These are phyloP conservation scores for Danaus chrysippus DNA, from an alignment of 2,888 invertebrate genomes.

Conservation along the genomic window DNA sequence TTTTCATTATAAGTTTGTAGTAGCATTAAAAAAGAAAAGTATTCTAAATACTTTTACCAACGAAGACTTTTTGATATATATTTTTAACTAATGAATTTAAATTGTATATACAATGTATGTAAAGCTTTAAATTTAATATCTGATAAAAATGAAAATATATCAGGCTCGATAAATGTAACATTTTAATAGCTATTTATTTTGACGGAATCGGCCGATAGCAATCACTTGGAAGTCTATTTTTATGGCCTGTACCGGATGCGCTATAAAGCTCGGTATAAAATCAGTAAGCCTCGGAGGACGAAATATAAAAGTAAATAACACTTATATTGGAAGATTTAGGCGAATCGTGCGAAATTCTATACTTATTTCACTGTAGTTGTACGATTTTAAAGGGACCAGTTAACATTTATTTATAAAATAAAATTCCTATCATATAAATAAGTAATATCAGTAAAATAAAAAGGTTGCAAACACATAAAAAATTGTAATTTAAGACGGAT, in stretches of 20 bases:
- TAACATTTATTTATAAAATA: too few relatives aligned
- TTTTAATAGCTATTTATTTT: slow-evolving; percentile 69
- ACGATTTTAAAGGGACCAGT: background rate
- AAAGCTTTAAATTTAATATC: background rate
- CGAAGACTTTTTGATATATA: too few relatives aligned
- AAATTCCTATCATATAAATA: background rate
- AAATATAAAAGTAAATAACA: slow-evolving; percentile 74
- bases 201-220: slow-evolving; percentile 63
- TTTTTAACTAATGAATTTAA: too few relatives aligned
- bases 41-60: too few relatives aligned
- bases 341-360: slow-evolving; percentile 32
- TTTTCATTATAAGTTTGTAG: too few relatives aligned
- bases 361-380: background rate
- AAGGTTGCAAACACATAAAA: background rate
- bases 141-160: background rate
- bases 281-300: slow-evolving; percentile 65
- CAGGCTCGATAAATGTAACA: slow-evolving; percentile 47
- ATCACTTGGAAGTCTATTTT: slow-evolving; percentile 71
- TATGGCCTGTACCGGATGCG: slow-evolving; percentile 69
- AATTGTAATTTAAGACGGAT: background rate
- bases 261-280: slow-evolving; percentile 72
- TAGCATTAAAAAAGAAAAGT: too few relatives aligned
- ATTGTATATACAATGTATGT: too few relatives aligned
- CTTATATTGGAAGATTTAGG: slow-evolving; percentile 65
- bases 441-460: background rate